Conservation (phyloP, 1,140 invertebrate species). For the Lepidurus couesii region DNA sequence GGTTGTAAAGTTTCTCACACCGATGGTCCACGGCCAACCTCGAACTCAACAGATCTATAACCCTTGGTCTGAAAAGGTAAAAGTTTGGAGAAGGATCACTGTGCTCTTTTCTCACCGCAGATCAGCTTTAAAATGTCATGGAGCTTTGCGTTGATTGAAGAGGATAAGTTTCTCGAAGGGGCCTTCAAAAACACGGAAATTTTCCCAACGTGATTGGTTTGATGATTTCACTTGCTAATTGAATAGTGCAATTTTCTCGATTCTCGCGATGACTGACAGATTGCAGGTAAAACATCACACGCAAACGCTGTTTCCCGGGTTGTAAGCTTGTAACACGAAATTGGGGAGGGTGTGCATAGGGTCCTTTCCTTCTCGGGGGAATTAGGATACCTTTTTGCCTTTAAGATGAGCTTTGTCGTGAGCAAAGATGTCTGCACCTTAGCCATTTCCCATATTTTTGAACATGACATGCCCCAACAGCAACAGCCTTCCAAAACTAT, state of each 20-base stretch:
- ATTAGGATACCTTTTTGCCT: too few species aligned
- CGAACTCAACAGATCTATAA: too few species aligned
- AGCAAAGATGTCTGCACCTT: too few species aligned
- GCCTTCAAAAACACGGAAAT: not conserved
- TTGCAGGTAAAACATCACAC: not conserved
- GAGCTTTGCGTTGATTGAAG: not conserved
- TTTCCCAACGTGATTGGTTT: not conserved
- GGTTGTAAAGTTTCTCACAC: too few species aligned
- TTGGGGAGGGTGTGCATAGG: not conserved
- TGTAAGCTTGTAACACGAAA: not conserved
- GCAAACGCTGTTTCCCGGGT: not conserved
- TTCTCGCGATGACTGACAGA: not conserved
- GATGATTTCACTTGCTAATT: conserved; percentile 13
- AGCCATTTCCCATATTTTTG: too few species aligned
- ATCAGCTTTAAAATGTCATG: not conserved
- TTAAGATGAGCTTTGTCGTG: too few species aligned
- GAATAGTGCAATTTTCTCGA: not conserved
- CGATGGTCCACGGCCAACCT: too few species aligned
- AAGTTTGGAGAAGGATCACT: not conserved
- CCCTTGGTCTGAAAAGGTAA: too few species aligned
- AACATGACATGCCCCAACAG: too few species aligned
- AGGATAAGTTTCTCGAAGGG: not conserved
- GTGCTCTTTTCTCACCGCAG: not conserved
- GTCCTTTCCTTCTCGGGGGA: too few species aligned
- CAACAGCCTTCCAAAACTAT: too few species aligned